Evolutionary conservation across 2,113 vertebrate genomes (phyloP).

Genomic region (Garra rufa): DNA sequence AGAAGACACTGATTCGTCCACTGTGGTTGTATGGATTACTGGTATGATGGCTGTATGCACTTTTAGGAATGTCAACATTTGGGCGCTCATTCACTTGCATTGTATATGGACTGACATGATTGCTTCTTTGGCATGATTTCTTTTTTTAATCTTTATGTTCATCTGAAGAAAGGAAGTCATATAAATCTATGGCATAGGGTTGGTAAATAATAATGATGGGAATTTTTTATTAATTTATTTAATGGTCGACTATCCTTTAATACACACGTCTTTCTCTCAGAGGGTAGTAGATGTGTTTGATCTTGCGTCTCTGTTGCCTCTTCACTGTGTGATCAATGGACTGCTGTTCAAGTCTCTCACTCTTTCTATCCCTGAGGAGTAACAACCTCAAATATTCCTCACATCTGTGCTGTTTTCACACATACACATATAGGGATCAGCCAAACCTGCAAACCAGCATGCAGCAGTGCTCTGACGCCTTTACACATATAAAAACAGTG

Average conservation of each 20-base stretch:
- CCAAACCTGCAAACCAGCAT: conserved; percentile 64
- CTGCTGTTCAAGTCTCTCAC: conserved; percentile 59
- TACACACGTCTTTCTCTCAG: neutral
- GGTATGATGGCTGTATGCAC: too few species aligned
- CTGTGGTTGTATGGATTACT: too few species aligned
- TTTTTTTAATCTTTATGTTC: too few species aligned
- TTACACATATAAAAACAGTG: neutral
- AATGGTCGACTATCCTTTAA: neutral
- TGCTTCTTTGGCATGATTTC: too few species aligned
- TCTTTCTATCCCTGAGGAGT: conserved; percentile 58
- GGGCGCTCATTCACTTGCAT: too few species aligned
- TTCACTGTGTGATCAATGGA: conserved; percentile 65
- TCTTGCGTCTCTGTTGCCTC: neutral
- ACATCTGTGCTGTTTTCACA: conserved; percentile 66
- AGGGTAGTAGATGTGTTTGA: conserved; percentile 8
- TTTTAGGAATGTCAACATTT: too few species aligned
- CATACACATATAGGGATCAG: conserved; percentile 63
- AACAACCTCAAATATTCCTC: conserved; percentile 70
- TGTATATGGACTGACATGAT: too few species aligned
- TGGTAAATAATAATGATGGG: neutral
- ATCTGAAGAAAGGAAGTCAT: too few species aligned
- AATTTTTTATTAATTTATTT: neutral
- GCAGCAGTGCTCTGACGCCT: conserved; percentile 58
- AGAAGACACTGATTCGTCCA: too few species aligned
- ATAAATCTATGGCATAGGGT: neutral